phyloP scores from a whole-genome alignment of 2,888 invertebrate genomes.

The Augochlorella aurata region DNA sequence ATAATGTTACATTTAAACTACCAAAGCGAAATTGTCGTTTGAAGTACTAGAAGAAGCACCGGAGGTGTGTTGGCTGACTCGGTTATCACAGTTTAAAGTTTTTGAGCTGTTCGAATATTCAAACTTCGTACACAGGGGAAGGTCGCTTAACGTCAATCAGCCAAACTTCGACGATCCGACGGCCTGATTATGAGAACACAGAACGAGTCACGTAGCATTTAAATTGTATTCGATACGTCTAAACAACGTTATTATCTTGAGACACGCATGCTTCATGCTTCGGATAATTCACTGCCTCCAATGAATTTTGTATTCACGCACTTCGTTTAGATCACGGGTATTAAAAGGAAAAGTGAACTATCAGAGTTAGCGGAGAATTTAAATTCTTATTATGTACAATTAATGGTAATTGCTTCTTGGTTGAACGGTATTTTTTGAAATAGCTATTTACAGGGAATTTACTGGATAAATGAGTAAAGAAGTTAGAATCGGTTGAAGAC shows the following conservation, averaged over 20 bases:
- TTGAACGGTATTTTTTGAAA: not conserved
- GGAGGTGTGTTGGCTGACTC: not conserved
- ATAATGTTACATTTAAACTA: too few species aligned
- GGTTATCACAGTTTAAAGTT: not conserved
- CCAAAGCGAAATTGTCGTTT: too few species aligned
- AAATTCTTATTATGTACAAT: not conserved
- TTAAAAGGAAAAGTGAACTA: not conserved
- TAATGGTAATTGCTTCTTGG: too few species aligned
- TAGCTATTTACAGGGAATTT: not conserved
- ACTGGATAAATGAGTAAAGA: not conserved
- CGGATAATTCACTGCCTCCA: not conserved
- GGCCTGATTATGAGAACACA: not conserved
- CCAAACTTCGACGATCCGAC: not conserved
- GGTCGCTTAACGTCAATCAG: not conserved
- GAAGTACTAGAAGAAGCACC: not conserved
- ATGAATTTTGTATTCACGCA: not conserved
- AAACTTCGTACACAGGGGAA: not conserved
- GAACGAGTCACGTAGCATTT: not conserved
- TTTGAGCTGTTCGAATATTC: not conserved
- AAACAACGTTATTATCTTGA: not conserved
- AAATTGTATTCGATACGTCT: not conserved
- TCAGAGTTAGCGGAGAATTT: not conserved
- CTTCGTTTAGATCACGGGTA: not conserved
- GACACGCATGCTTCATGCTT: constrained; percentile 8
- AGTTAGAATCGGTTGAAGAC: not conserved